phyloP scores from a whole-genome alignment of 2,888 invertebrate genomes.

The Acrobasis consociella region DNA sequence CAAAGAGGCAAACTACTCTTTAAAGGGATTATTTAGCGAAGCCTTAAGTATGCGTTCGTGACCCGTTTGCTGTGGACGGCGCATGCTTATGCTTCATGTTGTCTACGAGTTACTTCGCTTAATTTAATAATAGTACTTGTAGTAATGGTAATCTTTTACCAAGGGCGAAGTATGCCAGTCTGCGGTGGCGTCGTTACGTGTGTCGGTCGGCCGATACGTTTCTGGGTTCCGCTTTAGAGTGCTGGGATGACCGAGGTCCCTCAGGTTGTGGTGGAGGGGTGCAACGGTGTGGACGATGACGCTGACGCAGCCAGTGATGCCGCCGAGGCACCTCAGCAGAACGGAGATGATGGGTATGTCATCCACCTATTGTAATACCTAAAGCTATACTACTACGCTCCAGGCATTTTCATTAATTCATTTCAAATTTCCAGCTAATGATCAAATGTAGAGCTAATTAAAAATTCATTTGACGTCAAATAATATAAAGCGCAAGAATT shows the following conservation, averaged over 20 bases:
- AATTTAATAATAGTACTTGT: conserved; percentile 80
- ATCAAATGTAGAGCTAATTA: background rate
- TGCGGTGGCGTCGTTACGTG: conserved; percentile 56
- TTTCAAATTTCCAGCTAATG: background rate
- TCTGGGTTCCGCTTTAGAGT: conserved; percentile 38
- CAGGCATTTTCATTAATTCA: conserved; percentile 5
- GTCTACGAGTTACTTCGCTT: conserved; percentile 74
- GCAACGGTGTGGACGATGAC: conserved; percentile 67
- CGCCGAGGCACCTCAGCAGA: conserved; percentile 49
- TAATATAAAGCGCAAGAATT: background rate
- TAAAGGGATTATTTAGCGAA: conserved; percentile 79
- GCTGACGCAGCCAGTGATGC: conserved; percentile 41
- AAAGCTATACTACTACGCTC: background rate
- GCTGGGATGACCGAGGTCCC: conserved; percentile 69
- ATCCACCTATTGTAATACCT: conserved; percentile 4
- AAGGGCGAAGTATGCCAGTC: conserved; percentile 75
- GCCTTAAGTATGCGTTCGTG: conserved; percentile 77
- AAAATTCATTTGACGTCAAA: background rate
- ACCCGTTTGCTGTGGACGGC: conserved; percentile 71
- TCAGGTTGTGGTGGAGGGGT: conserved; percentile 66
- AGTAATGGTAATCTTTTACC: conserved; percentile 77
- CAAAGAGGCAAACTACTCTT: conserved; percentile 54
- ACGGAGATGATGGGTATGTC: conserved; percentile 67
- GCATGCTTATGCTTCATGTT: conserved; percentile 71
- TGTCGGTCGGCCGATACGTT: conserved; percentile 56